Conservation (phyloP, 2,888 invertebrate genomes). For the Calliphora vomitoria region DNA sequence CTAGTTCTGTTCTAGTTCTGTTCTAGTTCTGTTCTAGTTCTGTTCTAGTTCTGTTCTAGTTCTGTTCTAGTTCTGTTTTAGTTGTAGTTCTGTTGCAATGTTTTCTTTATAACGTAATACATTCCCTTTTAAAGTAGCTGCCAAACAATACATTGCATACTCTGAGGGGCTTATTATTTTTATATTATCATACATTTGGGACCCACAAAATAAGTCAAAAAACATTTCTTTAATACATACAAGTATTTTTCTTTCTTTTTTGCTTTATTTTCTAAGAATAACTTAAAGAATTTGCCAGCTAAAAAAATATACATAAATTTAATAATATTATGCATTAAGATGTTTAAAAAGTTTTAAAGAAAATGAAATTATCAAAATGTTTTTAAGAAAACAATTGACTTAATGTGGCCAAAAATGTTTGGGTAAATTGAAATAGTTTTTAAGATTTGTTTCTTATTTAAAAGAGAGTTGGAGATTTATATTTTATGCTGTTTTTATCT, state of each 20-base stretch:
- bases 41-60: background rate
- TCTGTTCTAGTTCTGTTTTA: background rate
- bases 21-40: no score
- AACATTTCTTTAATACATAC: conserved; percentile 2
- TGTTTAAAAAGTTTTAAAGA: conserved; percentile 25
- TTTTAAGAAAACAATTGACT: background rate
- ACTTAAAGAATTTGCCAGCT: background rate
- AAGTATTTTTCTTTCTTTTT: background rate
- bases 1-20: no score
- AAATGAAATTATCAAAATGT: conserved; percentile 8
- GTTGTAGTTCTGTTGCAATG: background rate
- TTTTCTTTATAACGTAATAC: background rate
- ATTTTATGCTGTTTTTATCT: background rate
- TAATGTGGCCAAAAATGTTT: conserved; percentile 15
- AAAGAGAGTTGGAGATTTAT: background rate
- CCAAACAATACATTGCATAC: background rate
- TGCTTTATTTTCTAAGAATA: background rate
- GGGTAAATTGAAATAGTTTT: background rate
- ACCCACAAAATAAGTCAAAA: conserved; percentile 7
- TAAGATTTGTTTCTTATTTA: background rate
- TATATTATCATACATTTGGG: conserved; percentile 27
- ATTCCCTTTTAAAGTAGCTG: no score
- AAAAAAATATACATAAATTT: background rate
- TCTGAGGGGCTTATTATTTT: conserved; percentile 39
- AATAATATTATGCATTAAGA: conserved; percentile 21